Evolutionary conservation across 2,888 invertebrate genomes (phyloP).

Genomic region (Leptothorax acervorum): DNA sequence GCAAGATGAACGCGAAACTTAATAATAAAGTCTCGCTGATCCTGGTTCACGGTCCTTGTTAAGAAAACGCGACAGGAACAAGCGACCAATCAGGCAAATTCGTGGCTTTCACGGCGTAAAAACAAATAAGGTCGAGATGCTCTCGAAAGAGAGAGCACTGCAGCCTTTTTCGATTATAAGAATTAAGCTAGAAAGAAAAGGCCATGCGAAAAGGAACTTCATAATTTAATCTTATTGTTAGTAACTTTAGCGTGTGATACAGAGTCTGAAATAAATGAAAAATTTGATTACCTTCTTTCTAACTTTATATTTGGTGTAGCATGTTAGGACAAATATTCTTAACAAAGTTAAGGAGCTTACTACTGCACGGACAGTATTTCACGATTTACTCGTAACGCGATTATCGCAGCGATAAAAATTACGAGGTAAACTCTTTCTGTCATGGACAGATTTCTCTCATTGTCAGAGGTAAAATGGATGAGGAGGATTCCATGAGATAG

Average conservation of each 20-base stretch:
- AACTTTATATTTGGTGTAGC: not conserved
- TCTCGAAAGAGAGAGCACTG: not conserved
- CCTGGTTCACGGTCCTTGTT: not conserved
- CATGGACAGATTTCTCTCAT: slow-evolving; percentile 3
- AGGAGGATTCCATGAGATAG: not conserved
- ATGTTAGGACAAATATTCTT: not conserved
- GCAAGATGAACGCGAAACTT: slow-evolving; percentile 40
- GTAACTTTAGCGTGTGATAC: not conserved
- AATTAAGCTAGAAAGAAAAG: not conserved
- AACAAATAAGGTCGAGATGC: not conserved
- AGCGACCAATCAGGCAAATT: slow-evolving; percentile 25
- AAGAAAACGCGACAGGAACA: not conserved
- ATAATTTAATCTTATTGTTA: not conserved
- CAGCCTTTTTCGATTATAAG: not conserved
- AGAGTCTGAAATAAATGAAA: slow-evolving; percentile 4
- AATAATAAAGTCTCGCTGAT: slow-evolving; percentile 40
- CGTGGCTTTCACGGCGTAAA: not conserved
- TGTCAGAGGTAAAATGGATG: not conserved
- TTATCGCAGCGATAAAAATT: slow-evolving; percentile 24
- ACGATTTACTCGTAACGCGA: slow-evolving; percentile 25
- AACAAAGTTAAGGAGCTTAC: not conserved
- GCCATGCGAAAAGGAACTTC: not conserved
- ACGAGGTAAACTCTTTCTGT: slow-evolving; percentile 18
- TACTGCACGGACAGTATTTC: not conserved
- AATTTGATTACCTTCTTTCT: slow-evolving; percentile 11